A percentile compares a stretch with the other conserved stretches of the same genome.
Conservation (phyloP, 2,113 vertebrate genomes). For the Macrotus californicus region DNA sequence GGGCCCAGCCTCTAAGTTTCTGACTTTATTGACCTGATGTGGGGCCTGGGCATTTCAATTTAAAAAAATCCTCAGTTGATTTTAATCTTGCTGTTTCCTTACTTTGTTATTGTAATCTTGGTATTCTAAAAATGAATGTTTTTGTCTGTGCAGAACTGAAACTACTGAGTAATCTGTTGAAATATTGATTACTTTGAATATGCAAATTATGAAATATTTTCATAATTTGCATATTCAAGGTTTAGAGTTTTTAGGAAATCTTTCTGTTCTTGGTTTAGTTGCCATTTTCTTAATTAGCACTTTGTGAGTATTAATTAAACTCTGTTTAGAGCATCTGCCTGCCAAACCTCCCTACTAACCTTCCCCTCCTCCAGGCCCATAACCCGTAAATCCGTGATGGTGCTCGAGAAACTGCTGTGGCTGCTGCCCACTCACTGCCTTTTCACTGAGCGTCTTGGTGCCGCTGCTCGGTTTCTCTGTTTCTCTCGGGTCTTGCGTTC, state of each 20-base stretch:
- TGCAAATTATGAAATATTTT: not conserved
- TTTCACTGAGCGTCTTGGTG: not conserved
- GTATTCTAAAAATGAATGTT: slow-evolving; percentile 31
- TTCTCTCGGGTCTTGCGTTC: not conserved
- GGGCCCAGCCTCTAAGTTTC: not conserved
- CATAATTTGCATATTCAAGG: slow-evolving; percentile 34
- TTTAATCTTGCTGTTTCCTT: not conserved
- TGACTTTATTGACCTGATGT: not conserved
- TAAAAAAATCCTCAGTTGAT: not conserved
- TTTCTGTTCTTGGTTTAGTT: slow-evolving; percentile 39
- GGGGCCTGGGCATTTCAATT: not conserved
- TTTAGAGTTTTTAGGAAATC: slow-evolving; percentile 22
- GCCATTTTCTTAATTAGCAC: slow-evolving; percentile 42
- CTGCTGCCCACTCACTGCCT: not conserved
- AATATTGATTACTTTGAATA: slow-evolving; percentile 34
- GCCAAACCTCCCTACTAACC: not conserved
- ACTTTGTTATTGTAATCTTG: not conserved
- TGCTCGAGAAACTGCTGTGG: not conserved
- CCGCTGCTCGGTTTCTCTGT: not conserved
- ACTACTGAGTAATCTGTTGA: slow-evolving; percentile 20
- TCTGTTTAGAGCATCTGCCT: not conserved
- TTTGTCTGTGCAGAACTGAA: slow-evolving; percentile 14
- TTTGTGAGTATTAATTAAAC: slow-evolving; percentile 33
- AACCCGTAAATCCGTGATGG: rapidly evolving
- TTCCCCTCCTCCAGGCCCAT: not conserved